These are phyloP conservation scores for Luscinia luscinia DNA, from an alignment of 2,797 vertebrate genomes.

Conservation along the genomic window DNA sequence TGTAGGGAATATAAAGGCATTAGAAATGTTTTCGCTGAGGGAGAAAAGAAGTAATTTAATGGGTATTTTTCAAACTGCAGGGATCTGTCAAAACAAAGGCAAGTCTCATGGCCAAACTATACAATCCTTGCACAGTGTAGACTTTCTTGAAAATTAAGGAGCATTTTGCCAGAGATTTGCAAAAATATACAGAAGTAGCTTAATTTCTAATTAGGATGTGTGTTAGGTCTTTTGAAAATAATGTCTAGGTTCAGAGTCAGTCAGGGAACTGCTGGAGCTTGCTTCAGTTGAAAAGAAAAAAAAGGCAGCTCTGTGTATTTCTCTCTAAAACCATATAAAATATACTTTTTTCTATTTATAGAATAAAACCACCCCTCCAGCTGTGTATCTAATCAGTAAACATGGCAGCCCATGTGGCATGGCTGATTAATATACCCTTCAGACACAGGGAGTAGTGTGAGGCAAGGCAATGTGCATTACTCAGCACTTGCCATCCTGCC, in stretches of 20 bases:
- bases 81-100: not conserved
- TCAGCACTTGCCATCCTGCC: conserved; percentile 45
- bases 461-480: not conserved
- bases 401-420: conserved; percentile 38
- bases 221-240: not conserved
- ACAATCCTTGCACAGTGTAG: not conserved
- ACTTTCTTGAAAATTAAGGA: not conserved
- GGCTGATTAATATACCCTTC: conserved; percentile 36
- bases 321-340: not conserved
- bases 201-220: not conserved
- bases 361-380: conserved; percentile 44
- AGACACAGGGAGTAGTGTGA: not conserved
- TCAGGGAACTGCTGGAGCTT: not conserved
- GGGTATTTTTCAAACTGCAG: not conserved
- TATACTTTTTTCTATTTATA: conserved; percentile 14
- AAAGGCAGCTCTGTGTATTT: not conserved
- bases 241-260: not conserved
- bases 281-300: not conserved
- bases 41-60: not conserved
- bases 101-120: not conserved
- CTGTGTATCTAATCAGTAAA: conserved; percentile 63
- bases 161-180: not conserved
- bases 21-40: not conserved
- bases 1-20: not conserved
- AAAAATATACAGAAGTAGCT: not conserved